phyloP scores from a whole-genome alignment of 2,113 vertebrate species.

The Trematomus loennbergii region DNA sequence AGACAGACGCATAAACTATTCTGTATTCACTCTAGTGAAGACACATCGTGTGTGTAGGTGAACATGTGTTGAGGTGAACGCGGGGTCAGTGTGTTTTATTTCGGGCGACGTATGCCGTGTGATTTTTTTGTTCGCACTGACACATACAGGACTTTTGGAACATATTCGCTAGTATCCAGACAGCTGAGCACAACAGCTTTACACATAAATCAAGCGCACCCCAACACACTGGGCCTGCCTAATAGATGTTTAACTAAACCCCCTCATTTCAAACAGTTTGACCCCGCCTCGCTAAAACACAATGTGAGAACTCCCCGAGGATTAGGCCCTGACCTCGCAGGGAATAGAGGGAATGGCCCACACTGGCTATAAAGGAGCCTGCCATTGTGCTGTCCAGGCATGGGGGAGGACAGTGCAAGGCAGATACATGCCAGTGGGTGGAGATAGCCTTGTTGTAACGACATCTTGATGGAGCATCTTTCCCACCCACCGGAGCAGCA shows the following conservation, averaged over 20 bases:
- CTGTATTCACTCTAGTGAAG: conserved; percentile 3
- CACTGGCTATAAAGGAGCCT: conserved; percentile 81
- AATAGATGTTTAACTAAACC: conserved; percentile 90
- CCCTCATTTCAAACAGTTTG: conserved; percentile 87
- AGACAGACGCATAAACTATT: conserved; percentile 8
- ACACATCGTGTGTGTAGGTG: conserved; percentile 25
- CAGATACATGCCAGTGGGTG: conserved; percentile 85
- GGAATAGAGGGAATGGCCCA: conserved; percentile 77
- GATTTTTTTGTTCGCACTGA: conserved; percentile 43
- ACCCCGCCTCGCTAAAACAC: conserved; percentile 84
- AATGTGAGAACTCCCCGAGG: conserved; percentile 87
- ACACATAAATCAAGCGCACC: conserved; percentile 83
- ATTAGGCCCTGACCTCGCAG: conserved; percentile 83
- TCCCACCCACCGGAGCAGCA: conserved; percentile 85
- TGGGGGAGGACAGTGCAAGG: conserved; percentile 78
- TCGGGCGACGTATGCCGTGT: conserved; percentile 27
- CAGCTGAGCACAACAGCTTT: conserved; percentile 81
- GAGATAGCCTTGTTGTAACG: conserved; percentile 84
- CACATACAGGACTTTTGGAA: conserved; percentile 61
- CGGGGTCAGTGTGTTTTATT: conserved; percentile 59
- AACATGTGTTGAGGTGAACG: conserved; percentile 59
- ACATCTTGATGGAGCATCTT: conserved; percentile 88
- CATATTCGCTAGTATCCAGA: conserved; percentile 48
- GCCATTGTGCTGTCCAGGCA: conserved; percentile 81
- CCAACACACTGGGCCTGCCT: conserved; percentile 80